A percentile compares a stretch with the other conserved stretches of the same genome.
Conservation (phyloP, 92 coral and sea anemone genomes). For the Scolanthus callimorphus region DNA sequence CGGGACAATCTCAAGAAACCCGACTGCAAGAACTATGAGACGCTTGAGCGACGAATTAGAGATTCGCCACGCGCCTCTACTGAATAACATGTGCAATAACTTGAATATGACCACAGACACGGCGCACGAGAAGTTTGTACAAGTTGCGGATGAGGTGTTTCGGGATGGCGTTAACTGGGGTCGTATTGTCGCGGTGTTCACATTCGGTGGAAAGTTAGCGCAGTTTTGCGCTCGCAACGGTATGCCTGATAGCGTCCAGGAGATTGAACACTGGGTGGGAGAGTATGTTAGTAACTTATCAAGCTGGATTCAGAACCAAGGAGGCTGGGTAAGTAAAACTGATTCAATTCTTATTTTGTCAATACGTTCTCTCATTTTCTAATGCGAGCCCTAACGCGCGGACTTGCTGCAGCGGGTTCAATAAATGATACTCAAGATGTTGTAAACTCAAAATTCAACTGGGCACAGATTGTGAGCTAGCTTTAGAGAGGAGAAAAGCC, state of each 20-base stretch:
- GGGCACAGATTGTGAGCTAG: too few species aligned
- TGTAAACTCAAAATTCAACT: too few species aligned
- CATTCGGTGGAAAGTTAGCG: slow-evolving; percentile 76
- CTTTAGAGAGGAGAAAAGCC: too few species aligned
- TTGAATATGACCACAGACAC: slow-evolving; percentile 54
- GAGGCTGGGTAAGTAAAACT: slow-evolving; percentile 76
- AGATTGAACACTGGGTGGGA: slow-evolving; percentile 62
- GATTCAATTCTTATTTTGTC: too few species aligned
- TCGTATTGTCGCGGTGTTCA: slow-evolving; percentile 74
- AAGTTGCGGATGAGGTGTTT: slow-evolving; percentile 88
- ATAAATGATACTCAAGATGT: too few species aligned
- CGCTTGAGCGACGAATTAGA: slow-evolving; percentile 81
- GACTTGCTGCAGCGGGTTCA: too few species aligned
- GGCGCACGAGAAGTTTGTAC: slow-evolving; percentile 77
- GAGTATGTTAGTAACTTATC: slow-evolving; percentile 60
- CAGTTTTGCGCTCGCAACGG: slow-evolving; percentile 58
- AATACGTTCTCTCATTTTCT: too few species aligned
- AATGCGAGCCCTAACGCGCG: too few species aligned
- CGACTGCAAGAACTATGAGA: slow-evolving; percentile 62
- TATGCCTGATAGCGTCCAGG: slow-evolving; percentile 47
- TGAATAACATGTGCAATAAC: slow-evolving; percentile 68
- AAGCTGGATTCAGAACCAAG: slow-evolving; percentile 66
- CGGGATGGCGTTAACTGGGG: slow-evolving; percentile 91
- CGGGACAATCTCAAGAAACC: slow-evolving; percentile 34
- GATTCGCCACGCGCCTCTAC: slow-evolving; percentile 50